These are phyloP conservation scores for Thunnus maccoyii DNA, from an alignment of 2,113 vertebrate species.

Conservation along the genomic window DNA sequence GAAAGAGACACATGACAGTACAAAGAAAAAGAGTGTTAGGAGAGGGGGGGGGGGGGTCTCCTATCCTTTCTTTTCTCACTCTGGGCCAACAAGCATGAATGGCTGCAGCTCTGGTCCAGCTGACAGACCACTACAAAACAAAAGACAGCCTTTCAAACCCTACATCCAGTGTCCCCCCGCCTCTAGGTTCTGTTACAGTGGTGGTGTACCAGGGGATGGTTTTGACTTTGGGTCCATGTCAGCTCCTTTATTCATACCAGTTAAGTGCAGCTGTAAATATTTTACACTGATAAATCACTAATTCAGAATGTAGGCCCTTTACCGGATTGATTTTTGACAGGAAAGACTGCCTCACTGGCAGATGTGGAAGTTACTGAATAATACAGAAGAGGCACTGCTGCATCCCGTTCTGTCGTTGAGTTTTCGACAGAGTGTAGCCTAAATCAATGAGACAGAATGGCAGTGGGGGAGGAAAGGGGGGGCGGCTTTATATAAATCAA, in stretches of 20 bases:
- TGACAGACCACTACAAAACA: slow-evolving; percentile 49
- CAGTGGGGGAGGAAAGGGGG: slow-evolving; percentile 23
- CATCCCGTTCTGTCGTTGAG: slow-evolving; percentile 54
- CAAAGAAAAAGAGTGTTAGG: slow-evolving; percentile 50
- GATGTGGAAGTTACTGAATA: slow-evolving; percentile 59
- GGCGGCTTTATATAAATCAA: slow-evolving; percentile 73
- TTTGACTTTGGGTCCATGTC: slow-evolving; percentile 29
- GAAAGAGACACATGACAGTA: slow-evolving; percentile 56
- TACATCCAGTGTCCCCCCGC: slow-evolving; percentile 3
- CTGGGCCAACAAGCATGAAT: slow-evolving; percentile 47
- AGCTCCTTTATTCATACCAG: slow-evolving; percentile 17
- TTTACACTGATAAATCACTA: slow-evolving; percentile 42
- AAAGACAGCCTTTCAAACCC: slow-evolving; percentile 41
- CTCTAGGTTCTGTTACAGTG: slow-evolving; percentile 5
- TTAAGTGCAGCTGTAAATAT: slow-evolving; percentile 59
- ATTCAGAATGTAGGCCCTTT: slow-evolving; percentile 31
- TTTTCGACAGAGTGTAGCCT: slow-evolving; percentile 68
- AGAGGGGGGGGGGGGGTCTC: slow-evolving; percentile 4
- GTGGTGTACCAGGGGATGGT: not conserved
- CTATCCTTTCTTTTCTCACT: slow-evolving; percentile 49
- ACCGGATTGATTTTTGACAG: slow-evolving; percentile 58
- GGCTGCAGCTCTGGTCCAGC: slow-evolving; percentile 42
- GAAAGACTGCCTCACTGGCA: slow-evolving; percentile 27
- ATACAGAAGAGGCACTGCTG: slow-evolving; percentile 47
- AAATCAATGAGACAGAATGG: slow-evolving; percentile 77